These are phyloP conservation scores for Aphaenogaster rudis DNA, from an alignment of 1,140 invertebrate genomes.

Conservation along the genomic window DNA sequence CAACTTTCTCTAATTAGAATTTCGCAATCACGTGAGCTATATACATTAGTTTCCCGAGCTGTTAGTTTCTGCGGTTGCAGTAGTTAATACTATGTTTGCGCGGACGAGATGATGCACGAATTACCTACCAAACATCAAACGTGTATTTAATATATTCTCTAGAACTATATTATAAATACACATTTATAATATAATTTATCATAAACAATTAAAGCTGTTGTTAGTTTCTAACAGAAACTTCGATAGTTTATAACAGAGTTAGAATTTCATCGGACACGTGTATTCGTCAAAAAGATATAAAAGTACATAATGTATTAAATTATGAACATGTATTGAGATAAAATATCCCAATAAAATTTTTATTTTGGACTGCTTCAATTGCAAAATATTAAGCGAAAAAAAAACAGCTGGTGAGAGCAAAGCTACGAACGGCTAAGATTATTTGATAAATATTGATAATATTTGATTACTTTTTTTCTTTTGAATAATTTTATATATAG, in stretches of 20 bases:
- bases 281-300: constrained; percentile 8
- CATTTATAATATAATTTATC: neutral
- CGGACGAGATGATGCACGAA: neutral
- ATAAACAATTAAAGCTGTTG: neutral
- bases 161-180: neutral
- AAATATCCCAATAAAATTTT: neutral
- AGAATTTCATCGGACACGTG: neutral
- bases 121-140: neutral
- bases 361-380: constrained; percentile 1
- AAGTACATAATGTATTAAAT: neutral
- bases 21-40: neutral
- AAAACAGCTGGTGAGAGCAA: neutral
- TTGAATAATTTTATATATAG: neutral
- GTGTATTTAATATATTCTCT: neutral
- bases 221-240: neutral
- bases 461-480: neutral
- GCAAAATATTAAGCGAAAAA: neutral
- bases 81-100: constrained; percentile 8
- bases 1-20: neutral
- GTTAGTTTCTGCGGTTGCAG: neutral
- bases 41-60: neutral
- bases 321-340: neutral
- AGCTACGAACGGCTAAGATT: neutral
- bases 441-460: constrained; percentile 6
- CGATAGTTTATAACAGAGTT: neutral